These are phyloP conservation scores for Heliconius nattereri DNA, from an alignment of 1,140 invertebrate genomes.

Conservation along the genomic window DNA sequence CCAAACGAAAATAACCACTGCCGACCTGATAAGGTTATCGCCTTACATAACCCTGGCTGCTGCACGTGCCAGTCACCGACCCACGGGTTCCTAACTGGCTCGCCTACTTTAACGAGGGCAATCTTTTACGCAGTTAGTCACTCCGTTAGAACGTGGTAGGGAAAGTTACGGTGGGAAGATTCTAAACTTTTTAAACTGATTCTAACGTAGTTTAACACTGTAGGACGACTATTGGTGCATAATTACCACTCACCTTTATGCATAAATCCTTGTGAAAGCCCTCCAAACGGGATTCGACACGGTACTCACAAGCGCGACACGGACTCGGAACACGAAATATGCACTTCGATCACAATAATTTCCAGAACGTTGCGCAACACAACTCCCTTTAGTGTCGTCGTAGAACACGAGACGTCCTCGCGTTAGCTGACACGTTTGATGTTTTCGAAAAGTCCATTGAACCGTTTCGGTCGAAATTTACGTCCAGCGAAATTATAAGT, in stretches of 20 bases:
- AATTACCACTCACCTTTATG: constrained; percentile 63
- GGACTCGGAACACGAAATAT: constrained; percentile 53
- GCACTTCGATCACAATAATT: constrained; percentile 72
- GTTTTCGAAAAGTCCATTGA: constrained; percentile 81
- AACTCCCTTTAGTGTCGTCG: constrained; percentile 63
- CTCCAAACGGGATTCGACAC: constrained; percentile 68
- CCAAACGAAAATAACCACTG: constrained; percentile 48
- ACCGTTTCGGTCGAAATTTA: constrained; percentile 81
- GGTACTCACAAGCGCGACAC: constrained; percentile 65
- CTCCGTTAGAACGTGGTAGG: constrained; percentile 22
- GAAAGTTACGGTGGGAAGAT: constrained; percentile 24
- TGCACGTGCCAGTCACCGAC: constrained; percentile 41
- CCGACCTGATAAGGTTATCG: constrained; percentile 50
- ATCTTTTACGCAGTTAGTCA: constrained; percentile 62
- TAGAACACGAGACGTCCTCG: constrained; percentile 65
- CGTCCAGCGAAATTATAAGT: constrained; percentile 81
- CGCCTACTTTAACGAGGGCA: constrained; percentile 24
- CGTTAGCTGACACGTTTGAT: constrained; percentile 68
- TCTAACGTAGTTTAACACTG: not conserved
- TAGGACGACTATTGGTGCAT: not conserved
- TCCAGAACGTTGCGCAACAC: constrained; percentile 66
- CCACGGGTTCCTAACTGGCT: constrained; percentile 22
- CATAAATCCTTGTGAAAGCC: constrained; percentile 57
- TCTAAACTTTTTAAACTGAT: constrained; percentile 16
- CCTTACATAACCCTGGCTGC: constrained; percentile 47